Conservation (phyloP, 2,113 vertebrate species). For the Coracopsis vasa region DNA sequence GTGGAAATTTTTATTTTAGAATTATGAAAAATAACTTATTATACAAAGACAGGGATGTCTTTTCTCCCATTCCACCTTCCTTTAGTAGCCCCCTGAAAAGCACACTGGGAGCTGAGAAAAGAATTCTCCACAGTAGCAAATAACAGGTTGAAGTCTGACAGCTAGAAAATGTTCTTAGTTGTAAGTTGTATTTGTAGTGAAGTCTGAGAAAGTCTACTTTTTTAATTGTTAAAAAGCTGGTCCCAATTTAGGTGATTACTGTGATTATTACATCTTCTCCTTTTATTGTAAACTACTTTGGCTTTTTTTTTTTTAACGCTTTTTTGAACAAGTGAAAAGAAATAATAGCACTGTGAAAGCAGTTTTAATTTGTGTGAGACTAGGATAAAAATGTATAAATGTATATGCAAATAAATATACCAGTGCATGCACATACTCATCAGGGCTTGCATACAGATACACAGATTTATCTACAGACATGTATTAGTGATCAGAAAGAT, state of each 20-base stretch:
- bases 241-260: not conserved
- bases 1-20: not conserved
- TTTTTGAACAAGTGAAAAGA: not conserved
- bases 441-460: not conserved
- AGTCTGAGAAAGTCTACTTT: not conserved
- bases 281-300: not conserved
- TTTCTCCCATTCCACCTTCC: not conserved
- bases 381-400: not conserved
- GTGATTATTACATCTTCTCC: not conserved
- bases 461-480: not conserved
- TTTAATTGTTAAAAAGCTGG: not conserved
- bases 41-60: not conserved
- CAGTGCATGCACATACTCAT: not conserved
- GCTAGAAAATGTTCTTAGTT: constrained; percentile 10
- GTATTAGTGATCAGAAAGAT: not conserved
- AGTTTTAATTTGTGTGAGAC: not conserved
- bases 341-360: not conserved
- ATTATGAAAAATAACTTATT: not conserved
- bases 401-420: not conserved
- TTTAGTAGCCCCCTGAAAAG: not conserved
- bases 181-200: not conserved
- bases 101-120: constrained; percentile 2
- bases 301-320: not conserved
- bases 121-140: constrained; percentile 12
- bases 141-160: not conserved